Base-by-base conservation (phyloP, 2,113 vertebrate species). In the Cebus imitator region DNA sequence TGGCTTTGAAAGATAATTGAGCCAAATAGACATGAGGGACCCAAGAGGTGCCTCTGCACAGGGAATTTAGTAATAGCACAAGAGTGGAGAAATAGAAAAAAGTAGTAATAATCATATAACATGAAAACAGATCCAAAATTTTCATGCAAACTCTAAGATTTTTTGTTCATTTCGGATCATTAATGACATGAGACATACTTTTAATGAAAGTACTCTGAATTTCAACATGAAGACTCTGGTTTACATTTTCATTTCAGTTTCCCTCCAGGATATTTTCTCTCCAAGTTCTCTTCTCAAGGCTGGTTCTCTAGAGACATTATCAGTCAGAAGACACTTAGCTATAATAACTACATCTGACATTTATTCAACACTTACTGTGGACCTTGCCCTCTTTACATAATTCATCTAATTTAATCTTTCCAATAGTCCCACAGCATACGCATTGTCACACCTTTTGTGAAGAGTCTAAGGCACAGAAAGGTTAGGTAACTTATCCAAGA, bases 211-310 rank as follows among this genome's bases (percentile, higher is more conserved):
- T 18, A 61, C 45, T 87, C 75, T 95, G 64, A 78, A 81, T 66
- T 89, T 61, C 82, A 91, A 43, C 14, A 20, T 2, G 11, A 27
- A 92, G 25, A 75, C 18, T 83, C 32, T 87, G 68, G 85, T 50
- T 96, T 95, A 90, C 23, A 85, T 37, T 94, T 87, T 94, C 50
- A 94, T 90, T 87, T 87, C 25, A 66, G n/a, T 92, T 96, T 87
- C 37, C 8, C 25, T 84, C 48, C 50, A 81, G 58, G 40, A 73
- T 20, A 75, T 76, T 94, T 92, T 87, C 64, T 91, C 21, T 87
- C 57, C 50, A 23, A 85, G 25, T 83, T 93, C 48, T 58, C 55
- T 52, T 89, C 50, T 95, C n/a, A 86, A 91, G 52, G 21, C 8
- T 91, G 25, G 13, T 64, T 93, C 30, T 68, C 58, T 75, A 72